Conservation (phyloP, 2,888 invertebrate species). For the Cheilosia urbana region DNA sequence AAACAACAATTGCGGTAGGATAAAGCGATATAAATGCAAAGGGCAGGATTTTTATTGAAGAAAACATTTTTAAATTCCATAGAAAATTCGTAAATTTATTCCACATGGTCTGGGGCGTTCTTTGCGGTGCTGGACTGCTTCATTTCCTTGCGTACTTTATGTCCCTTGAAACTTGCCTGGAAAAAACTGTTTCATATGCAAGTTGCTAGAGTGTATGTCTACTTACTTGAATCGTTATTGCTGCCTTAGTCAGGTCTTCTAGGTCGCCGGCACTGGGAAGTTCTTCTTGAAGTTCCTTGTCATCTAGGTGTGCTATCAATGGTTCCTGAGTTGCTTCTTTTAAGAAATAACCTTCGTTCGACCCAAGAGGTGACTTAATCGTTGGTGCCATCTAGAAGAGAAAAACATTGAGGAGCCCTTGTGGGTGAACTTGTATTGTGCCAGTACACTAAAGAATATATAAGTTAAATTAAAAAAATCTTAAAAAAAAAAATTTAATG, state of each 20-base stretch:
- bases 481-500: no score
- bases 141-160: constrained; percentile 36
- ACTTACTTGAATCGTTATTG: constrained; percentile 55
- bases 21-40: constrained; percentile 34
- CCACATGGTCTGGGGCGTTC: not conserved
- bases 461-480: no score
- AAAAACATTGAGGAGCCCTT: no score
- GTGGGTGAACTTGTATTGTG: no score
- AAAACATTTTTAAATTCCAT: constrained; percentile 7
- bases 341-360: not conserved
- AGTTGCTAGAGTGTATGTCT: not conserved
- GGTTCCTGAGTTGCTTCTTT: not conserved
- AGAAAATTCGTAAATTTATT: constrained; percentile 5
- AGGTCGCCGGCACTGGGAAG: not conserved
- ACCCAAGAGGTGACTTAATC: not conserved
- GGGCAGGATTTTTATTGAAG: constrained; percentile 41
- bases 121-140: not conserved
- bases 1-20: constrained; percentile 37
- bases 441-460: no score
- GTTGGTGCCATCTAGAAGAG: no score
- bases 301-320: not conserved
- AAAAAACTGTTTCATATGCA: not conserved
- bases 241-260: constrained; percentile 34
- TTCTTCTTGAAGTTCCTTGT: not conserved
- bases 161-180: constrained; percentile 42